Percentiles rank a stretch among this genome's conserved stretches.
Conservation (phyloP, 2,888 invertebrate species). For the Polydrusus cervinus region DNA sequence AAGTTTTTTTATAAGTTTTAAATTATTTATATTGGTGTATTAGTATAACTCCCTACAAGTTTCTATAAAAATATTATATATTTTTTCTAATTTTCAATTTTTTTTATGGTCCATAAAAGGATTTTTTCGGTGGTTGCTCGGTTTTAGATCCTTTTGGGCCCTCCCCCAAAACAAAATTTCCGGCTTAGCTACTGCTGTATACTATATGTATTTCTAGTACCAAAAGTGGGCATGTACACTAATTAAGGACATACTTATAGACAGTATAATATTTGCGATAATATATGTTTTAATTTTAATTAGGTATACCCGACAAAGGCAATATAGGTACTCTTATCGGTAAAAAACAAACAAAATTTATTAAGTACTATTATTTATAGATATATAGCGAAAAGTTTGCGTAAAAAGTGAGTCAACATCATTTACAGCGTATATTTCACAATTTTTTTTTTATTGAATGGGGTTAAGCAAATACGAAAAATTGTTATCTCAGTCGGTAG, state of each 20-base stretch:
- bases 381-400: neutral
- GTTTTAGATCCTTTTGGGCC: too few species aligned
- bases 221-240: neutral
- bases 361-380: neutral
- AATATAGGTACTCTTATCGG: neutral
- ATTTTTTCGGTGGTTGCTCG: too few species aligned
- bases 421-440: neutral
- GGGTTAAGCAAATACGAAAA: neutral
- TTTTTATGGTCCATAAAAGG: too few species aligned
- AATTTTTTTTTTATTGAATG: neutral
- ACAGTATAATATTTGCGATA: neutral
- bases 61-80: too few species aligned
- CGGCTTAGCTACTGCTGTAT: too few species aligned
- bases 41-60: too few species aligned
- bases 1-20: too few species aligned
- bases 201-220: too few species aligned
- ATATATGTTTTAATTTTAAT: neutral
- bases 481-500: too few species aligned
- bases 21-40: too few species aligned
- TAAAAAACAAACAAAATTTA: conserved; percentile 4
- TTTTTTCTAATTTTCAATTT: too few species aligned
- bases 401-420: neutral
- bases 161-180: too few species aligned
- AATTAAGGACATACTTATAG: conserved; percentile 2
- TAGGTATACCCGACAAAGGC: neutral